Percentiles rank a stretch among this genome's conserved stretches.
These are phyloP conservation scores for Perca schrenkii DNA, from an alignment of 2,113 vertebrate species.

Conservation along the genomic window DNA sequence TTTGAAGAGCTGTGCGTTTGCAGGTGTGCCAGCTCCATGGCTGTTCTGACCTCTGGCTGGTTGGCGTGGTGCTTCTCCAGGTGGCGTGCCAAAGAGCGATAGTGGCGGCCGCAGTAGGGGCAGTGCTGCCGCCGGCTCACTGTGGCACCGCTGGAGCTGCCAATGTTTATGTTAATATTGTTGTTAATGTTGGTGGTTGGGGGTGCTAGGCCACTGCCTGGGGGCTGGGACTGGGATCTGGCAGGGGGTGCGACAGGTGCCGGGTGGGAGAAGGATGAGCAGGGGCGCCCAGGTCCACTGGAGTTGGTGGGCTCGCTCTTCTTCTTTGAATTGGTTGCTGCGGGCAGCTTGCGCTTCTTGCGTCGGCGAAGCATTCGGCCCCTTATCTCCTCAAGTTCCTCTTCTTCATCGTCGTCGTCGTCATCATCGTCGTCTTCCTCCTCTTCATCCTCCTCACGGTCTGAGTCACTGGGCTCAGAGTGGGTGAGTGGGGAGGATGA, in stretches of 20 bases:
- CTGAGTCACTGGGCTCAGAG: constrained; percentile 85
- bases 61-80: constrained; percentile 85
- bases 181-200: constrained; percentile 86
- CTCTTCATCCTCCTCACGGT: constrained; percentile 85
- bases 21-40: constrained; percentile 83
- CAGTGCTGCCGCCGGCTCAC: constrained; percentile 82
- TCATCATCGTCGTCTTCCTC: constrained; percentile 83
- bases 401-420: constrained; percentile 82
- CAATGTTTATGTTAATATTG: constrained; percentile 86
- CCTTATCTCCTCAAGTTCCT: constrained; percentile 82
- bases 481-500: constrained; percentile 85
- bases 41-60: constrained; percentile 81
- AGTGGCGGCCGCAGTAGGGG: constrained; percentile 83
- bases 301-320: constrained; percentile 58
- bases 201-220: constrained; percentile 63
- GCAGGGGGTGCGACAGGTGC: constrained; percentile 52
- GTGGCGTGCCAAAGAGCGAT: constrained; percentile 84
- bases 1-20: constrained; percentile 68
- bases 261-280: constrained; percentile 79
- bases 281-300: constrained; percentile 74
- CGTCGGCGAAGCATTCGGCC: constrained; percentile 83
- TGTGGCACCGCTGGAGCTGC: constrained; percentile 67
- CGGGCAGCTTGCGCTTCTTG: constrained; percentile 81
- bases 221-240: constrained; percentile 63
- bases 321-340: constrained; percentile 67